Base-by-base conservation (phyloP, 2,113 vertebrate genomes). In the Myotis lucifugus region DNA sequence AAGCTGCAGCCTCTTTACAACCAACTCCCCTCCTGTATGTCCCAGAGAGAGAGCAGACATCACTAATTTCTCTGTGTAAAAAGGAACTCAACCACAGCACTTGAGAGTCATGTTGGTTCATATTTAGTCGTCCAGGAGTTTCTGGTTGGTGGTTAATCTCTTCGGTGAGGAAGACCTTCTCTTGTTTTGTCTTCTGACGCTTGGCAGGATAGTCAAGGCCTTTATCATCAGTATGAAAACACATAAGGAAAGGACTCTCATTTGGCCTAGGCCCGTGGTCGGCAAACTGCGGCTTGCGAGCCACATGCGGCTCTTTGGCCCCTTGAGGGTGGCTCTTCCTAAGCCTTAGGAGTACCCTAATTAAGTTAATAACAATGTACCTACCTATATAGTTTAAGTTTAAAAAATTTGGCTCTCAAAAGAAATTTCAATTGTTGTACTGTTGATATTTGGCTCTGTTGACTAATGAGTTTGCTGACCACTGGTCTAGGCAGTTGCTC, bases 31-130 rank as follows among this genome's bases (percentile, higher is more conserved):
- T 85, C 29, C 48, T 61, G 15, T 3, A n/a, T 54, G n/a, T 70
- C 19, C 52, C 52, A 61, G 59, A 61, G 59, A 61, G 46, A 69
- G 64, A 90, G 29, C 46, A 88, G 77, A 85, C 46, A 67, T 40
- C 70, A 25, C 32, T 37, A 37, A 88, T 83, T 90, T 90, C 32
- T 81, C 54, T 56, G 34, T 56, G 73, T 74, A 32, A 79, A 93
- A 96, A 54, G 0, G 13, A 69, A 95, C 66, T 79, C 73, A 94
- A 91, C 82, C 0, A 4, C 52, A 88, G 95, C 95, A 37, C 32
- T 34, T 19, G 29, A 93, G 77, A 91, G 40, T 59, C 32, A 32
- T 25, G 25, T 78, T 73, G 74, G 69, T 67, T 90, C n/a, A 56
- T 59, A 50, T n/a, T 10, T 23, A 40, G 64, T 87, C 59, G 87